Percentiles rank a stretch among this genome's conserved stretches.
phyloP scores from a whole-genome alignment of 2,113 vertebrate species.

The Cyrtonyx montezumae region DNA sequence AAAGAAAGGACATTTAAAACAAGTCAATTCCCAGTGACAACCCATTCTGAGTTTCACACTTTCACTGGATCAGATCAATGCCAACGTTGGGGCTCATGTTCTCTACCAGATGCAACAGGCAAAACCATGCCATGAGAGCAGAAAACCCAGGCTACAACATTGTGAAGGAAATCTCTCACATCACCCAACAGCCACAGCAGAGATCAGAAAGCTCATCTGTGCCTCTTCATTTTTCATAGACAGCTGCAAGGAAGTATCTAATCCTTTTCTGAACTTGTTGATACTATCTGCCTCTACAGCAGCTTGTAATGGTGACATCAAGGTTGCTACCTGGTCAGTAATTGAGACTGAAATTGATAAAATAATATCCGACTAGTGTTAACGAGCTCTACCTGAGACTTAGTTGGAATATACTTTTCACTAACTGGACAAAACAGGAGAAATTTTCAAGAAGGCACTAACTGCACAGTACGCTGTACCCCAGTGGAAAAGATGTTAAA shows the following conservation, averaged over 20 bases:
- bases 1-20: neutral
- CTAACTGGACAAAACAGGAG: neutral
- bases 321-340: neutral
- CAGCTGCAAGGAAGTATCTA: neutral
- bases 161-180: neutral
- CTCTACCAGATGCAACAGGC: neutral
- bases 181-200: neutral
- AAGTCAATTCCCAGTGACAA: neutral
- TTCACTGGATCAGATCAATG: neutral
- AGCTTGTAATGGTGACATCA: neutral
- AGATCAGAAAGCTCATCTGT: neutral
- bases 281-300: neutral
- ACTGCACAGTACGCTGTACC: neutral
- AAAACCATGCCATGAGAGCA: neutral
- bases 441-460: neutral
- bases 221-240: neutral
- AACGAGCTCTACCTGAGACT: neutral
- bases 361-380: neutral
- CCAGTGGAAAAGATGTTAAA: neutral
- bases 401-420: neutral
- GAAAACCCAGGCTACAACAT: neutral
- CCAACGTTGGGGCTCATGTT: rapidly evolving
- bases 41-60: neutral
- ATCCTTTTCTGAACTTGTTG: neutral
- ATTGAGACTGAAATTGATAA: neutral